Conservation (phyloP, 2,797 vertebrate species). For the Phoxinus dragarum region DNA sequence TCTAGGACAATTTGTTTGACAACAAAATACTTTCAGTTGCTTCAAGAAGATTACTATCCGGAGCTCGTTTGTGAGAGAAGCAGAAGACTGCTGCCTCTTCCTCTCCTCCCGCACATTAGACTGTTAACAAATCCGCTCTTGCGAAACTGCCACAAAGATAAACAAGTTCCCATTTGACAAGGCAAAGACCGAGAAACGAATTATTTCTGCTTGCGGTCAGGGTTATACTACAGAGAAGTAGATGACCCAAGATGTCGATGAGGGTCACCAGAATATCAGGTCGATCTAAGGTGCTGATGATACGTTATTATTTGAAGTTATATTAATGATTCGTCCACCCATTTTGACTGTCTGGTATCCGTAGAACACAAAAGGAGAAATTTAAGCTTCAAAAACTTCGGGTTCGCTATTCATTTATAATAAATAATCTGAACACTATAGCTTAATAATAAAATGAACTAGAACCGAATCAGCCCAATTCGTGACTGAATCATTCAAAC, state of each 20-base stretch:
- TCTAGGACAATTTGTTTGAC: not conserved
- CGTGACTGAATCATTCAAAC: not conserved
- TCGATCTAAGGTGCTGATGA: not conserved
- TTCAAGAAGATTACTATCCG: not conserved
- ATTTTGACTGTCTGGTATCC: not conserved
- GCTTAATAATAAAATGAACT: not conserved
- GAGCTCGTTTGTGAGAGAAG: not conserved
- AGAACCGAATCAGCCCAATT: not conserved
- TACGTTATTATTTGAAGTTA: not conserved
- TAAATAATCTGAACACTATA: not conserved
- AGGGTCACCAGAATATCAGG: not conserved
- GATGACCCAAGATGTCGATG: not conserved
- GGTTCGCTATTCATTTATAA: not conserved
- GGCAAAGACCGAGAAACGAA: conserved; percentile 22
- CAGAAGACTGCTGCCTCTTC: conserved; percentile 10
- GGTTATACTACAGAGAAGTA: conserved; percentile 3
- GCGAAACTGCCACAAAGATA: conserved; percentile 44
- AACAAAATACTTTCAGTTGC: not conserved
- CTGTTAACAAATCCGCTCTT: conserved; percentile 52
- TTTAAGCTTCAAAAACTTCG: not conserved
- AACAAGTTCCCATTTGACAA: conserved; percentile 49
- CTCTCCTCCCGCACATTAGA: conserved; percentile 6
- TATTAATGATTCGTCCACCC: not conserved
- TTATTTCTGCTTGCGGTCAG: conserved; percentile 30
- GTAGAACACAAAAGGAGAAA: not conserved